Conservation (phyloP, 2,888 invertebrate genomes). For the Eurytoma adleriae region DNA sequence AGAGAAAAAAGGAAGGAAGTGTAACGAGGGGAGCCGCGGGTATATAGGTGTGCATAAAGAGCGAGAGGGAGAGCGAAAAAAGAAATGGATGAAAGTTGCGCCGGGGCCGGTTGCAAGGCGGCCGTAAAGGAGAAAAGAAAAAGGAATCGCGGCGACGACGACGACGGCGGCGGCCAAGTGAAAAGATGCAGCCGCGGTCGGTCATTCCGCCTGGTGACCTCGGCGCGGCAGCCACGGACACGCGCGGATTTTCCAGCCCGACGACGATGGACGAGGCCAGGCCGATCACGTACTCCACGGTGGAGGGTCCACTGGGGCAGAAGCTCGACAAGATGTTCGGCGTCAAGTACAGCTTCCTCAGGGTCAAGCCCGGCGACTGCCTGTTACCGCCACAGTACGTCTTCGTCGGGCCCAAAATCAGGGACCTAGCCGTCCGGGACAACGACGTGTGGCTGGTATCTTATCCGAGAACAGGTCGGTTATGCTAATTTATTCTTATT, state of each 20-base stretch:
- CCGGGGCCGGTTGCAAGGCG: neutral
- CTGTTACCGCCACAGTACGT: conserved; percentile 84
- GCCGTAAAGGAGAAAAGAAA: conserved; percentile 41
- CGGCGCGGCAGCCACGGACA: conserved; percentile 24
- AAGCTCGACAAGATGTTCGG: conserved; percentile 84
- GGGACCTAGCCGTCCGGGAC: conserved; percentile 83
- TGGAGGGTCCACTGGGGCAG: conserved; percentile 80
- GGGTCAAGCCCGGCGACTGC: conserved; percentile 84
- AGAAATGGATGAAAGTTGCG: conserved; percentile 44
- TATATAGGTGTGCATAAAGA: neutral
- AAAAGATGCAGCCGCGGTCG: conserved; percentile 45
- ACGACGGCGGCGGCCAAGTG: conserved; percentile 24
- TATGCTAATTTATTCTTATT: neutral
- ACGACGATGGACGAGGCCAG: neutral
- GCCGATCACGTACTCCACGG: conserved; percentile 77
- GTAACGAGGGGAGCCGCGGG: neutral
- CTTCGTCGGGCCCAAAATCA: conserved; percentile 83
- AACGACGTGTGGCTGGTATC: conserved; percentile 92
- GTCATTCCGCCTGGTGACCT: conserved; percentile 30
- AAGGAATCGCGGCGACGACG: conserved; percentile 1
- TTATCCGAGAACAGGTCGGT: conserved; percentile 90
- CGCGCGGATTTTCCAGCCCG: neutral
- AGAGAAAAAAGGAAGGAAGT: no score
- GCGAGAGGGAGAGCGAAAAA: neutral
- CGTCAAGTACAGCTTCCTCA: conserved; percentile 83